Evolutionary conservation across 23 tunicate species (phyloP).

Genomic region (Halocynthia aurantium): DNA sequence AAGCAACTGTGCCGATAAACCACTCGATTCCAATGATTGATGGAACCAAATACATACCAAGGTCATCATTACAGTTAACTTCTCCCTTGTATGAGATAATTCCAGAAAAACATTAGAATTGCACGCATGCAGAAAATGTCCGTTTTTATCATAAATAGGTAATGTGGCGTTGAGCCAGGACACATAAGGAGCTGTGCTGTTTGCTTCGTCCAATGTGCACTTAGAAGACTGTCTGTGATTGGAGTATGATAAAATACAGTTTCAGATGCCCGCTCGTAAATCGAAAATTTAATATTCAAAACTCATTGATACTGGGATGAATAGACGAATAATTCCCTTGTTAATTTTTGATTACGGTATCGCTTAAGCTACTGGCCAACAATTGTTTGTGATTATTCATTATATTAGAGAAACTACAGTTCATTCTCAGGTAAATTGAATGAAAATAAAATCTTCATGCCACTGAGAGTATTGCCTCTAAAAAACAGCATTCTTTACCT

Average conservation of each 20-base stretch:
- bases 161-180: slow-evolving; percentile 14
- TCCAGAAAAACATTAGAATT: slow-evolving; percentile 10
- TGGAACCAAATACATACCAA: slow-evolving; percentile 14
- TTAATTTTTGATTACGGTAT: too few relatives aligned
- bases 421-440: too few relatives aligned
- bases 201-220: slow-evolving; percentile 7
- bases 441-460: too few relatives aligned
- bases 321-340: too few relatives aligned
- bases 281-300: too few relatives aligned
- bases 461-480: too few relatives aligned
- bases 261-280: too few relatives aligned
- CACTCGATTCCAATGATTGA: neutral
- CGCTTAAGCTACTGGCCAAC: too few relatives aligned
- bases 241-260: too few relatives aligned
- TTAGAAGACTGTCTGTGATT: neutral
- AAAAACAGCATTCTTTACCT: neutral
- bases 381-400: too few relatives aligned
- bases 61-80: slow-evolving; percentile 16
- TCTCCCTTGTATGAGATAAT: neutral
- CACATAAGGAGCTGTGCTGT: neutral
- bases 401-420: too few relatives aligned
- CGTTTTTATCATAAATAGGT: slow-evolving; percentile 1
- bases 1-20: neutral
- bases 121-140: slow-evolving; percentile 8
- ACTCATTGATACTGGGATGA: too few relatives aligned